Evolutionary conservation across 2,113 vertebrate species (phyloP), one percentile per base, ranked within the genome.

Genomic region (Rhea pennata): DNA sequence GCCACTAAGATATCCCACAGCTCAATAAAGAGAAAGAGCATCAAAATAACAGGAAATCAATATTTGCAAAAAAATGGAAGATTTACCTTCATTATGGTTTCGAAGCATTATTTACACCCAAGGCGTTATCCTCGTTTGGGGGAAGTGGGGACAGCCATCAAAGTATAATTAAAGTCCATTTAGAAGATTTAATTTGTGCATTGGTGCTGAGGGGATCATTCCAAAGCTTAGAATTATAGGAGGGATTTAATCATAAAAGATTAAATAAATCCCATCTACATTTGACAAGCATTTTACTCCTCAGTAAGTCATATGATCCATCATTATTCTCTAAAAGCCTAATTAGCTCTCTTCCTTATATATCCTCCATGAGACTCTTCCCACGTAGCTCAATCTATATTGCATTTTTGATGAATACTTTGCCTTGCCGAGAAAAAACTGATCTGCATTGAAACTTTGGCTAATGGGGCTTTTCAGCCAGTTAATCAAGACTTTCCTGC

Each of bases 211-310:
- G 82, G 67, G 78, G 82, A 29, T 74, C 3, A 94, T 90, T 95
- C 69, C 78, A 87, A 92, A 81, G 75, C 72, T 90, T 93, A 69
- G 81, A 84, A 72, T 91, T 92, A 70, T 92, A 89, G 88, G 94
- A 56, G 21, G 89, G 73, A 94, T 87, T 97, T 95, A 95, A 93
- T 94, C 74, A 90, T 83, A 84, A 95, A 97, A 95, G 93, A 96
- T 88, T 93, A 92, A 79, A 78, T 90, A 95, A 92, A 92, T 93
- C 84, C 78, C 61, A 84, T 51, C 59, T 94, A 67, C 19, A 7
- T 78, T 84, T 87, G 61, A 95, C 80, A 91, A 39, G 51, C 33
- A 53, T 83, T 95, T 93, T 39, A 16, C 62, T 93, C 88, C 71
- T 71, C 69, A 76, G 33, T 42, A 82, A 93, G 42, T 93, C 91